phyloP scores from a whole-genome alignment of 2,888 invertebrate genomes.

The Noctua janthina region DNA sequence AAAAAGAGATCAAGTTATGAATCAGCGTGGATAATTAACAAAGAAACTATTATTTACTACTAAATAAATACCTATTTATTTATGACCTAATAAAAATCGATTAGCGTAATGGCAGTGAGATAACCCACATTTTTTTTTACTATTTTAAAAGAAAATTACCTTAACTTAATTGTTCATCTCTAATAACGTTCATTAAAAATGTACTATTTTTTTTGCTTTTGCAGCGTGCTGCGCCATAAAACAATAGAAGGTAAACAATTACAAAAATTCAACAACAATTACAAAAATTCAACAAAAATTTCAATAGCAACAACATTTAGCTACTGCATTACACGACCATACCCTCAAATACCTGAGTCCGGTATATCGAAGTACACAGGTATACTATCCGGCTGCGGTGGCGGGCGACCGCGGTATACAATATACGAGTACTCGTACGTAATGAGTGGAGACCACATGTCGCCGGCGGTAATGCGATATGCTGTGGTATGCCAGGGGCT shows the following conservation, averaged over 20 bases:
- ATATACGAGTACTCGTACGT: constrained; percentile 16
- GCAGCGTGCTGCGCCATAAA: not conserved
- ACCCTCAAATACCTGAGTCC: constrained; percentile 15
- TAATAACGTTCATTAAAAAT: not conserved
- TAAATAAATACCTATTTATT: no score
- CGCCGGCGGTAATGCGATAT: constrained; percentile 58
- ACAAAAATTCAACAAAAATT: not conserved
- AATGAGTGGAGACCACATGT: constrained; percentile 58
- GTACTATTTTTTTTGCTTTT: not conserved
- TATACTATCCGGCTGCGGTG: constrained; percentile 34
- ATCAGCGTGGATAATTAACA: not conserved
- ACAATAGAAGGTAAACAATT: constrained; percentile 23
- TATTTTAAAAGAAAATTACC: not conserved
- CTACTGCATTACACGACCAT: constrained; percentile 32
- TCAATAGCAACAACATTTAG: constrained; percentile 1
- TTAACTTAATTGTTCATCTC: not conserved
- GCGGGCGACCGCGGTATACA: constrained; percentile 46
- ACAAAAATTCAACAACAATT: not conserved
- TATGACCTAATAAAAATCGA: no score
- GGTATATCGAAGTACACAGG: constrained; percentile 5
- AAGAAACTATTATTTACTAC: not conserved
- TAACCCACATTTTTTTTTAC: not conserved
- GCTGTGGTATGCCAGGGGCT: constrained; percentile 38
- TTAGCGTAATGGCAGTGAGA: not conserved
- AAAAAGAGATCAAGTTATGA: not conserved